Percentiles rank a stretch among this genome's conserved stretches.
Evolutionary conservation across 2,888 invertebrate species (phyloP).

Genomic region (Cataglyphis albicans): DNA sequence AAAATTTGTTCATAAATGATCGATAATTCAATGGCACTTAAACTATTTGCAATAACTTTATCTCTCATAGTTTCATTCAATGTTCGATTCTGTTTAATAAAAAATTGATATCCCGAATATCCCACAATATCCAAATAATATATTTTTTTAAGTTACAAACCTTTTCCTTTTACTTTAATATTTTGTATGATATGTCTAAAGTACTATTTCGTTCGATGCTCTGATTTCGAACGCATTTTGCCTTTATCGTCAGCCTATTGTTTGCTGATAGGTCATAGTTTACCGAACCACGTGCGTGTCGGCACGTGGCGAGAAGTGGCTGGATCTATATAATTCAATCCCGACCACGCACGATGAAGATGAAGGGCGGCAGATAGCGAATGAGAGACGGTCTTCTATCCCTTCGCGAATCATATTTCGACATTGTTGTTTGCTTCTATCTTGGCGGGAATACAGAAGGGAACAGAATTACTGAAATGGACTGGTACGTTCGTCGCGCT

Average conservation of each 20-base stretch:
- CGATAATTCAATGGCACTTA: constrained; percentile 48
- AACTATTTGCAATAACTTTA: constrained; percentile 41
- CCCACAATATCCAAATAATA: no score
- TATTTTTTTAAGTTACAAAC: no score
- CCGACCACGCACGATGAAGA: constrained; percentile 58
- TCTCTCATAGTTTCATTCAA: constrained; percentile 25
- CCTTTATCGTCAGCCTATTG: constrained; percentile 73
- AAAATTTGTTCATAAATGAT: constrained; percentile 79
- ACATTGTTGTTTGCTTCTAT: constrained; percentile 72
- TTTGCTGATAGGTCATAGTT: constrained; percentile 73
- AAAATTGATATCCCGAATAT: no score
- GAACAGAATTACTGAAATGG: constrained; percentile 68
- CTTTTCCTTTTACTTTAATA: no score
- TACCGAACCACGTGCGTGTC: constrained; percentile 67
- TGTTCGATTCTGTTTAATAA: constrained; percentile 11
- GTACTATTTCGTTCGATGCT: constrained; percentile 54
- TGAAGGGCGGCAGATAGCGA: constrained; percentile 40
- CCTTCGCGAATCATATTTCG: constrained; percentile 68
- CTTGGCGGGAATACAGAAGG: constrained; percentile 52
- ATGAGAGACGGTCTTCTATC: constrained; percentile 40
- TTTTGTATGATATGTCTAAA: no score
- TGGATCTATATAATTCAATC: constrained; percentile 76
- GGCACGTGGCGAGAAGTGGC: constrained; percentile 77
- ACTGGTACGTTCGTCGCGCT: constrained; percentile 43
- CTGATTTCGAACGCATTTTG: constrained; percentile 50